Conservation (phyloP, 2,113 vertebrate species). For the Australoheros scitulus region DNA sequence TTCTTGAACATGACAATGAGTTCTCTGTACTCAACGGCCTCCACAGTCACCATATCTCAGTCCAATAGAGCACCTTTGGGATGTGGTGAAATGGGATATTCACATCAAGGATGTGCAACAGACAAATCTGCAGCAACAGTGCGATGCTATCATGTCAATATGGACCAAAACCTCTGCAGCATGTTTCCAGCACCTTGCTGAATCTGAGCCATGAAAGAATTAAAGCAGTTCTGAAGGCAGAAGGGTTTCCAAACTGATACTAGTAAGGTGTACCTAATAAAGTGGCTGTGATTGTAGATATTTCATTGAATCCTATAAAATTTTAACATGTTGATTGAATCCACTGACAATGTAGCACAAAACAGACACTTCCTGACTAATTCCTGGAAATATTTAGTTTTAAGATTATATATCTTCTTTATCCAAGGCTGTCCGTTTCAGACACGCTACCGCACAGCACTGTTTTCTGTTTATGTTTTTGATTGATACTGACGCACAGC, state of each 20-base stretch:
- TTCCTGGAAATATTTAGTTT: not conserved
- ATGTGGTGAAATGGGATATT: not conserved
- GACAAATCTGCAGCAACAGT: not conserved
- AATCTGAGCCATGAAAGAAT: not conserved
- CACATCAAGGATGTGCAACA: rapidly evolving
- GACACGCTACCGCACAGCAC: not conserved
- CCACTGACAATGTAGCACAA: too few species aligned
- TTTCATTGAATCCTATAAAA: too few species aligned
- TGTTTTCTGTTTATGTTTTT: not conserved
- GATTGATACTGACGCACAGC: not conserved
- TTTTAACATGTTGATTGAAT: too few species aligned
- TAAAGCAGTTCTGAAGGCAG: not conserved
- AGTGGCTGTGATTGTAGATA: too few species aligned
- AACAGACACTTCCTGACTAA: too few species aligned
- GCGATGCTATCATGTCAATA: not conserved
- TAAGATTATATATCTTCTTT: not conserved
- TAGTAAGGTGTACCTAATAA: not conserved
- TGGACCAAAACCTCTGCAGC: not conserved
- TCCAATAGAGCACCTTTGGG: not conserved
- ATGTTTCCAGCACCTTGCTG: not conserved
- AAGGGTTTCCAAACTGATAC: not conserved
- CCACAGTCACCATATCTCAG: not conserved
- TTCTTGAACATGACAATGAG: not conserved
- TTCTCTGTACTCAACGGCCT: not conserved
- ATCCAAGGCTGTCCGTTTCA: not conserved